These are phyloP conservation scores for Crepidodera aurea DNA, from an alignment of 2,888 invertebrate genomes.

Conservation along the genomic window DNA sequence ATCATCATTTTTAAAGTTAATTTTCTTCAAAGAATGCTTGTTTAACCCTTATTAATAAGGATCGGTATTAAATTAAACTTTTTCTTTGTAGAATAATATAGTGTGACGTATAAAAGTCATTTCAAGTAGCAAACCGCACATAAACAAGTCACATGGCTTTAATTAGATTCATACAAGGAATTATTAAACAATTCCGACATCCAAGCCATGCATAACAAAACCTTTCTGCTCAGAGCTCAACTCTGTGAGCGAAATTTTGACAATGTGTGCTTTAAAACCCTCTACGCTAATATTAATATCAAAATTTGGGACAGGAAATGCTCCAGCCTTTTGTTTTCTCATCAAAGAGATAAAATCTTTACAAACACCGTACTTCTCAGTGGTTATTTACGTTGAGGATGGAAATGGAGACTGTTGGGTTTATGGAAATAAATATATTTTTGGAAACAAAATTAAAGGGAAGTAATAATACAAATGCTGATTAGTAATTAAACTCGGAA, in stretches of 20 bases:
- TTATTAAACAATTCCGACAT: constrained; percentile 15
- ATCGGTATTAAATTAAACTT: no score
- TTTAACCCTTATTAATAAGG: no score
- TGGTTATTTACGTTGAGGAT: not conserved
- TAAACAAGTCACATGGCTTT: not conserved
- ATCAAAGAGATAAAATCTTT: not conserved
- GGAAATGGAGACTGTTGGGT: no score
- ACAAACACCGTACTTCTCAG: not conserved
- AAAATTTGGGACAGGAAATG: constrained; percentile 6
- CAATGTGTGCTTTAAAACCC: constrained; percentile 10
- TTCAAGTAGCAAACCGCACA: no score
- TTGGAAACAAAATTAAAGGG: no score
- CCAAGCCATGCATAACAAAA: constrained; percentile 3
- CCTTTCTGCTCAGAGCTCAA: not conserved
- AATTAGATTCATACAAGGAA: constrained; percentile 5
- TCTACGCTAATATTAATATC: not conserved
- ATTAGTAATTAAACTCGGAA: no score
- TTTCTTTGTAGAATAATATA: no score
- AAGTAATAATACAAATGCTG: no score
- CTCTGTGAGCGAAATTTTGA: constrained; percentile 6
- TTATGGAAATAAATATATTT: no score
- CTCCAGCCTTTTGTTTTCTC: not conserved
- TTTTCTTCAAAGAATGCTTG: no score
- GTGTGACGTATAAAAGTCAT: no score
- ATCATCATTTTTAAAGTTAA: no score